These are phyloP conservation scores for Ganaspis sp. DNA, from an alignment of 1,140 invertebrate species.

Conservation along the genomic window DNA sequence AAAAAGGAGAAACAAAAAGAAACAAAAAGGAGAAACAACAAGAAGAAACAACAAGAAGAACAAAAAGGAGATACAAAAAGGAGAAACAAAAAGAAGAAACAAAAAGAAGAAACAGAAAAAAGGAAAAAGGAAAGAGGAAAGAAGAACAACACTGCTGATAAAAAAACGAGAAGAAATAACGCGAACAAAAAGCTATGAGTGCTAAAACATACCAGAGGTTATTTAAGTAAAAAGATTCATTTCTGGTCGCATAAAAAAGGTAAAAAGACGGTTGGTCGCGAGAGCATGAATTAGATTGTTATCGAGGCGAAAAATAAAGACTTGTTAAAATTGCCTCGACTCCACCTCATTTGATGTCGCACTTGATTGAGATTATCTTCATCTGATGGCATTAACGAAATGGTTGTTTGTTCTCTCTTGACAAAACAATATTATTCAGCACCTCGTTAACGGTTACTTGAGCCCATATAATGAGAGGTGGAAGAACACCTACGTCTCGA, in stretches of 20 bases:
- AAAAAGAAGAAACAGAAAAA: too few relatives aligned
- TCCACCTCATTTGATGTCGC: constrained; percentile 13
- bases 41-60: too few relatives aligned
- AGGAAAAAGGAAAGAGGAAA: too few relatives aligned
- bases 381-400: constrained; percentile 16
- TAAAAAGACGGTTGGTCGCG: not conserved
- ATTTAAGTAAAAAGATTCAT: not conserved
- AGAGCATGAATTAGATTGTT: not conserved
- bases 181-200: too few relatives aligned
- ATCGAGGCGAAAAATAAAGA: constrained; percentile 7
- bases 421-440: constrained; percentile 30
- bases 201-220: not conserved
- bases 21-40: too few relatives aligned
- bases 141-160: too few relatives aligned
- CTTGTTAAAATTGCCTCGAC: constrained; percentile 1
- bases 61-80: too few relatives aligned
- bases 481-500: constrained; percentile 22
- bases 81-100: too few relatives aligned
- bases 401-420: constrained; percentile 24
- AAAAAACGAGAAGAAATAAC: too few relatives aligned
- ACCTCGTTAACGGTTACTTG: constrained; percentile 26
- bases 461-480: constrained; percentile 13
- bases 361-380: constrained; percentile 20
- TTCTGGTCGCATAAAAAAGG: not conserved
- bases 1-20: too few relatives aligned